A percentile compares a stretch with the other conserved stretches of the same genome.
Evolutionary conservation across 2,113 vertebrate species (phyloP).

Genomic region (Amphiprion ocellaris): DNA sequence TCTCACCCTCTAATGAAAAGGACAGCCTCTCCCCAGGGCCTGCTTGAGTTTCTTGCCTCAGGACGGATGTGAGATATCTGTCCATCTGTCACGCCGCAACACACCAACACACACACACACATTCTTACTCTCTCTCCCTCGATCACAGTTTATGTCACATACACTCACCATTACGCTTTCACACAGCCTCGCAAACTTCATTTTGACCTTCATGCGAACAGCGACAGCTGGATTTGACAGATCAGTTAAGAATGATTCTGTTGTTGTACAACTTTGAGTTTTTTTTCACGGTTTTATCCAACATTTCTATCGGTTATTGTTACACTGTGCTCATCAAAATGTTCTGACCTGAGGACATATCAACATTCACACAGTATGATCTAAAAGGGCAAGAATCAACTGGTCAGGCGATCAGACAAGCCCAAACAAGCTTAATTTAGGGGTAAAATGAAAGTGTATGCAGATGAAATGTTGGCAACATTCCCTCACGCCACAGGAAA

Average conservation of each 20-base stretch:
- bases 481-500: neutral
- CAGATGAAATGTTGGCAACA: too few relatives aligned
- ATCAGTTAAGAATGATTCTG: neutral
- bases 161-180: conserved; percentile 2
- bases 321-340: neutral
- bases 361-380: neutral
- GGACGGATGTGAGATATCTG: conserved; percentile 82
- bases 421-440: neutral
- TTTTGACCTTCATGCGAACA: conserved; percentile 37
- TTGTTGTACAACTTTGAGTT: neutral
- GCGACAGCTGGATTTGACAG: conserved; percentile 40
- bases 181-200: conserved; percentile 1
- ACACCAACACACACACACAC: conserved; percentile 56
- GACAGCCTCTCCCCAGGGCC: conserved; percentile 79
- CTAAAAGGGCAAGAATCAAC: neutral
- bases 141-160: conserved; percentile 5
- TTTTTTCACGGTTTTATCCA: neutral
- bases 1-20: conserved; percentile 78
- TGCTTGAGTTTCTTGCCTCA: conserved; percentile 81
- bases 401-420: neutral
- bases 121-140: neutral
- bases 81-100: conserved; percentile 80
- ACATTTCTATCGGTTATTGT: neutral
- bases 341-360: neutral
- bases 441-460: too few relatives aligned